Evolutionary conservation across 1,140 invertebrate genomes (phyloP), one percentile per base, ranked within the genome.

Genomic region (Zelostemma sp.): DNA sequence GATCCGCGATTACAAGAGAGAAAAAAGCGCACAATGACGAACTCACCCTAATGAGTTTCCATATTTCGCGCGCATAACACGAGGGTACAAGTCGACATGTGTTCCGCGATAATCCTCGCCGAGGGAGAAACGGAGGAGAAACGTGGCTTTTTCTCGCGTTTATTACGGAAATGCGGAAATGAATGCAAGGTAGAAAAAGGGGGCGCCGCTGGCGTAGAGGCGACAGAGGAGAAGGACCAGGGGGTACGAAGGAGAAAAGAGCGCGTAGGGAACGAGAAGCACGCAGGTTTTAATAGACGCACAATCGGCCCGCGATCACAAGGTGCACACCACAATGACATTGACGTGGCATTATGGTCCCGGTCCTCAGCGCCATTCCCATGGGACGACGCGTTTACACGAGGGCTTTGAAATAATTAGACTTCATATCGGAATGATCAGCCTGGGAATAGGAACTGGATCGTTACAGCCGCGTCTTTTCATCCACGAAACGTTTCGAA

Each of bases 301-400:
- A 73, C 67, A 73, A 73, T 73, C 62, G 71, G 6, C 19, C 25
- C 59, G 65, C 66, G 71, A 73, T 73, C 71, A 73, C 67, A 73
- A 73, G 71, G 71, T 70, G 67, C 67, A 66, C 58, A 54, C 53
- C 66, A 70, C 71, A 73, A 73, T 67, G 63, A 73, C 63, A 67
- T 62, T 62, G 53, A 58, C 55, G 38, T 65, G 61, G 65, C 59
- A 68, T 68, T 68, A 63, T 68, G 48, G 64, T 54, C 51, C 35
- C 18, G 25, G 35, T 28, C 56, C 16, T 41, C 16, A 31, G 40
- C 54, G 21, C 50, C 64, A 62, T 68, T 74, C 72, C 64, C 72
- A 38, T 74, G 72, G 45, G 54, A 71, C 66, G 51, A 56, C 16
- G 43, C 25, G 33, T 19, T 38, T 33, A 50, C 33, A 41, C 38